Evolutionary conservation across 2,113 vertebrate species (phyloP), one percentile per base, ranked within the genome.

Genomic region (Noturus placidus): DNA sequence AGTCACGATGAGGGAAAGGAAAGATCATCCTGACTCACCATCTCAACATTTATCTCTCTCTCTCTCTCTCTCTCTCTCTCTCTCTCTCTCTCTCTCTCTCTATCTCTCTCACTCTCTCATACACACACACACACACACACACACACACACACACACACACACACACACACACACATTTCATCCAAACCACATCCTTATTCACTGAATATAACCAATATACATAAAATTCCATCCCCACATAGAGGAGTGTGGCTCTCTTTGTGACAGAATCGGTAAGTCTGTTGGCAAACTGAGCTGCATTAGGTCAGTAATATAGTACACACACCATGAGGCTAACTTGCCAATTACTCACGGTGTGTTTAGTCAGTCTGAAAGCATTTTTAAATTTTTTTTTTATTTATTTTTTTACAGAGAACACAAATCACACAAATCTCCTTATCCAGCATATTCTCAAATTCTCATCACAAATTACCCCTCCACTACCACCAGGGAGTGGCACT

Each of bases 101-200:
- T 22, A n/a, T n/a, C n/a, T n/a, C n/a, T n/a, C n/a, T n/a, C n/a
- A n/a, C n/a, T n/a, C n/a, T n/a, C n/a, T n/a, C 38, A 56, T 10
- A n/a, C 65, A 5, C 65, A 30, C 65, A 15, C 65, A 30, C 65
- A 30, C 63, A 30, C 10, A 69, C 30, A 33, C 65, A 33, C 30
- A 69, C 67, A 42, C 72, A 27, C 72, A 76, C 65, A 30, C 65
- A 30, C 65, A 30, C 65, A 30, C 65, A 67, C 11, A 70, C 30
- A 35, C 67, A 70, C 67, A 70, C 67, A 46, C 72, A 76, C 72
- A 76, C 72, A 76, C 74, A 74, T 70, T 70, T 19, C 38, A 70
- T 42, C 70, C 70, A 46, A 25, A 46, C 20, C 38, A 11, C 38
- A 74, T 42, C 20, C 70, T 74, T 46, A 74, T 25, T 74, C 35